These are phyloP conservation scores for Euspilapteryx auroguttella DNA, from an alignment of 2,888 invertebrate genomes.

Conservation along the genomic window DNA sequence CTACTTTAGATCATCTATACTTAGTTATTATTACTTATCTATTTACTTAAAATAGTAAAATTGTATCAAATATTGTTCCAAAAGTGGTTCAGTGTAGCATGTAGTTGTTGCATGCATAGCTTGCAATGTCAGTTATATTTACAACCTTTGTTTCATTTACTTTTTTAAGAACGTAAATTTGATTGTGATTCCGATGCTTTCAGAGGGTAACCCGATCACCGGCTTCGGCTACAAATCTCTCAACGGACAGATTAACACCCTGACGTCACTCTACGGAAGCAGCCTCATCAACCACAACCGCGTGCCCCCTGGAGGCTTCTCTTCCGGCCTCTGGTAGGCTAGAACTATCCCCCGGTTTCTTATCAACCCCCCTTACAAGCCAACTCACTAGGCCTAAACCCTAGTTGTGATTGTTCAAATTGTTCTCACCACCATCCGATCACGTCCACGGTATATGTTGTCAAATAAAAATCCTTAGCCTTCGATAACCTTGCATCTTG, in stretches of 20 bases:
- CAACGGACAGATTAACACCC: slow-evolving; percentile 60
- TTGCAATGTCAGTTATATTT: not conserved
- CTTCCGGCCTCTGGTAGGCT: slow-evolving; percentile 69
- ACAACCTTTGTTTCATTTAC: too few species aligned
- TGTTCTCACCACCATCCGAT: too few species aligned
- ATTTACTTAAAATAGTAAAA: too few species aligned
- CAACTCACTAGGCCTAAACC: too few species aligned
- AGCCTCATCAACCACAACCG: slow-evolving; percentile 52
- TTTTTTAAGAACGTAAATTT: not conserved
- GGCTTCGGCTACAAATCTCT: slow-evolving; percentile 61
- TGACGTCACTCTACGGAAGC: slow-evolving; percentile 43
- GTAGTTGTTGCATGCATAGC: too few species aligned
- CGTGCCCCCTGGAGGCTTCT: slow-evolving; percentile 70
- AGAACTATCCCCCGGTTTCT: slow-evolving; percentile 12
- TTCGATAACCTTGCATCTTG: slow-evolving; percentile 40
- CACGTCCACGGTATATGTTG: too few species aligned
- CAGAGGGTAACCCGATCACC: slow-evolving; percentile 63
- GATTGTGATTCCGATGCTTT: slow-evolving; percentile 20
- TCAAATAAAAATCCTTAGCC: slow-evolving; percentile 52
- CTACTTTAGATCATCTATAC: too few species aligned
- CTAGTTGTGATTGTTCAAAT: too few species aligned
- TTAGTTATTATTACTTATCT: too few species aligned
- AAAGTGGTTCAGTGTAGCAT: too few species aligned
- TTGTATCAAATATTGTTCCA: too few species aligned
- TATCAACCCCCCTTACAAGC: slow-evolving; percentile 3